These are phyloP conservation scores for Origma solitaria DNA, from an alignment of 2,113 vertebrate species.

Conservation along the genomic window DNA sequence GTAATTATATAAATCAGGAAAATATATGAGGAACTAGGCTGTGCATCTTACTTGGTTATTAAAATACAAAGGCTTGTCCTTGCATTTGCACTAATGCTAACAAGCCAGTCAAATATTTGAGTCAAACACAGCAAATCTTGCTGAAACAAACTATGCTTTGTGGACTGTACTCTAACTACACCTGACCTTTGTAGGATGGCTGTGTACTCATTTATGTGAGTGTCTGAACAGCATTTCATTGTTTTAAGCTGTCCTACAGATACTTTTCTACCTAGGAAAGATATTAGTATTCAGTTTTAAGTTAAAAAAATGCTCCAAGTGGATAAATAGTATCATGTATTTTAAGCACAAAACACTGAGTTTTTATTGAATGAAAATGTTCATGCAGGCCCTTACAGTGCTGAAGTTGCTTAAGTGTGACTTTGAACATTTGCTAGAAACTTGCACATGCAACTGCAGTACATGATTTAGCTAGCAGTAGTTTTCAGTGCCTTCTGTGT, in stretches of 20 bases:
- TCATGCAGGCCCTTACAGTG: background rate
- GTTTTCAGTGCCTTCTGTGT: background rate
- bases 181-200: slow-evolving; percentile 20
- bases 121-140: slow-evolving; percentile 3
- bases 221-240: background rate
- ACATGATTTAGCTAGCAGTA: background rate
- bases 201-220: background rate
- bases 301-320: background rate
- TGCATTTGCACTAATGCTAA: background rate
- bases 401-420: background rate
- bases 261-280: background rate
- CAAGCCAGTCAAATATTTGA: slow-evolving; percentile 43
- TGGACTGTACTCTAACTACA: slow-evolving; percentile 9
- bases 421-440: background rate
- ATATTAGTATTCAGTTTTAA: background rate
- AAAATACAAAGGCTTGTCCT: slow-evolving; percentile 5
- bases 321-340: background rate
- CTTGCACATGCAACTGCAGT: rapidly evolving
- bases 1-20: background rate
- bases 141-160: slow-evolving; percentile 32
- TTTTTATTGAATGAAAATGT: background rate
- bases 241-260: background rate
- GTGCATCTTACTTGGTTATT: background rate
- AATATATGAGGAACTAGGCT: background rate
- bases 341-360: background rate